phyloP scores from a whole-genome alignment of 2,113 vertebrate genomes.

The Actinemys pallida region DNA sequence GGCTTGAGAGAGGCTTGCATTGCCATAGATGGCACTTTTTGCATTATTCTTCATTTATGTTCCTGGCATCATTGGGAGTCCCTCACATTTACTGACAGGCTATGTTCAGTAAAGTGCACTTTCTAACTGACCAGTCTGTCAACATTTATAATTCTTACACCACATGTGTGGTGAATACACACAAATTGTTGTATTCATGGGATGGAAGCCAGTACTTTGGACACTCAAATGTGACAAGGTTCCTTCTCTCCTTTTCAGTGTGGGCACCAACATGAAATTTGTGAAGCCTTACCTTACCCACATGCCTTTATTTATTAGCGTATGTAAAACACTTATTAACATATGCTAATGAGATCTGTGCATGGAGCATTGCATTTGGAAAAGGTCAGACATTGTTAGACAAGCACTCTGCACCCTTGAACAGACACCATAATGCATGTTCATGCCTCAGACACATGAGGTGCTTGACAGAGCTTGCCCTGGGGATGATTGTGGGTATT shows the following conservation, averaged over 20 bases:
- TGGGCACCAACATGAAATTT: not conserved
- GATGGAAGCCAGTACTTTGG: not conserved
- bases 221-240: not conserved
- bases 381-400: not conserved
- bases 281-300: not conserved
- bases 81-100: not conserved
- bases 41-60: conserved; percentile 46
- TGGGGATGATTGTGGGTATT: not conserved
- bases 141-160: not conserved
- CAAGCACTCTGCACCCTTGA: not conserved
- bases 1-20: conserved; percentile 67
- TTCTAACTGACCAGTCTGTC: not conserved
- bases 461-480: not conserved
- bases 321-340: not conserved
- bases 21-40: conserved; percentile 65
- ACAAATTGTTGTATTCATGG: not conserved
- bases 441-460: not conserved
- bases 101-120: not conserved
- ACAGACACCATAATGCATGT: not conserved
- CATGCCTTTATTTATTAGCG: not conserved
- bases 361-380: not conserved
- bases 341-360: not conserved
- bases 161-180: not conserved
- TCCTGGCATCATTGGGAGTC: not conserved
- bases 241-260: not conserved